phyloP scores from a whole-genome alignment of 1,140 invertebrate species.

The Laupala kohalensis region DNA sequence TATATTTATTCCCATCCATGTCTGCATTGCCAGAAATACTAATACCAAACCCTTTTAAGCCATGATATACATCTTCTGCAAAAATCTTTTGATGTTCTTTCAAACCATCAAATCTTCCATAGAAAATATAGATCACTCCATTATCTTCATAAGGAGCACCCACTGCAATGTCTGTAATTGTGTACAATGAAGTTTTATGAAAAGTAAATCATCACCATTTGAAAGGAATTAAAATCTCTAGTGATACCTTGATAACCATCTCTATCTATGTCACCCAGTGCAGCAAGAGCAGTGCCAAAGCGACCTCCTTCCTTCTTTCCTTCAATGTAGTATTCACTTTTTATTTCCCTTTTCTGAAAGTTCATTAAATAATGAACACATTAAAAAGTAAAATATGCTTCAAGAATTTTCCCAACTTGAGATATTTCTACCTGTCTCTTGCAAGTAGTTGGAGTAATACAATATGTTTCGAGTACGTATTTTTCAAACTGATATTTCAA shows the following conservation, averaged over 20 bases:
- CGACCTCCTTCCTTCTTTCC: slow-evolving; percentile 25
- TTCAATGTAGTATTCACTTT: background rate
- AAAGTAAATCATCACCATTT: no score
- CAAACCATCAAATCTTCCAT: slow-evolving; percentile 27
- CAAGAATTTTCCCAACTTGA: no score
- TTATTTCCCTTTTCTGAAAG: no score
- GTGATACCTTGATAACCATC: slow-evolving; percentile 49
- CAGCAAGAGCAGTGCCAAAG: slow-evolving; percentile 45
- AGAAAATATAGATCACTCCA: slow-evolving; percentile 15
- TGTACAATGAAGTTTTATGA: no score
- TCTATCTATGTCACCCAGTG: slow-evolving; percentile 48
- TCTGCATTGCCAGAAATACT: slow-evolving; percentile 47
- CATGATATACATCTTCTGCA: slow-evolving; percentile 24
- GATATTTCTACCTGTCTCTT: no score
- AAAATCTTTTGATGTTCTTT: slow-evolving; percentile 31
- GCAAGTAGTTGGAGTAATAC: no score
- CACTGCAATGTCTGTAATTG: slow-evolving; percentile 41
- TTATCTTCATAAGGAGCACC: slow-evolving; percentile 49
- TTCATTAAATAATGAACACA: no score
- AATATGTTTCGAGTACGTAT: no score
- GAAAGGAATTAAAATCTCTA: no score
- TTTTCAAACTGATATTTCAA: no score
- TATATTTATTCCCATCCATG: slow-evolving; percentile 46
- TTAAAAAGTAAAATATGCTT: no score
- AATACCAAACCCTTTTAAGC: slow-evolving; percentile 40